Evolutionary conservation across 2,888 invertebrate species (phyloP).

Genomic region (Coecobrya sp.): DNA sequence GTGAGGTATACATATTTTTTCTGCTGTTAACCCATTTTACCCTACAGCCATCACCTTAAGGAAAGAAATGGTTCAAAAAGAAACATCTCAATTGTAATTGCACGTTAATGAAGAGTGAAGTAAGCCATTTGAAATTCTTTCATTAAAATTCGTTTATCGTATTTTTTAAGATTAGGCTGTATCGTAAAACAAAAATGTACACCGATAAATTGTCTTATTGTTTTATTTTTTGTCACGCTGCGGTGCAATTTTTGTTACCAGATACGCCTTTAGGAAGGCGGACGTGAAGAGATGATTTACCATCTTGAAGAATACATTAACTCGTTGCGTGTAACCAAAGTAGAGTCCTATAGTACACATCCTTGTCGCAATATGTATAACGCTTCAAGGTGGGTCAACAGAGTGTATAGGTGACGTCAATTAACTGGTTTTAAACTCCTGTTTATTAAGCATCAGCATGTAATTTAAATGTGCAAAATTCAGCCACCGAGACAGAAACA

Average conservation of each 20-base stretch:
- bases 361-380: slow-evolving; percentile 46
- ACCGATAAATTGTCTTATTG: neutral
- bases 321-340: neutral
- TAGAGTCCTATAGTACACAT: neutral
- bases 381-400: slow-evolving; percentile 65
- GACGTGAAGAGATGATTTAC: slow-evolving; percentile 74
- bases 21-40: neutral
- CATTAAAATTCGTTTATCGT: slow-evolving; percentile 60
- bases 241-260: neutral
- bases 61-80: neutral
- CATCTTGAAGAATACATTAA: slow-evolving; percentile 64
- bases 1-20: neutral
- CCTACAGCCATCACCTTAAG: neutral
- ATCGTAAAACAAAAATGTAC: neutral
- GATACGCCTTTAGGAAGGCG: slow-evolving; percentile 65
- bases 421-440: slow-evolving; percentile 69
- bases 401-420: slow-evolving; percentile 65
- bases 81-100: slow-evolving; percentile 53
- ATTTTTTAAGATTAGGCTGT: neutral
- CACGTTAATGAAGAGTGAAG: slow-evolving; percentile 37
- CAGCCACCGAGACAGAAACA: neutral
- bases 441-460: slow-evolving; percentile 19
- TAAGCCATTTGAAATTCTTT: neutral
- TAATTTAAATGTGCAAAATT: neutral
- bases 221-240: neutral